Percentiles rank a stretch among this genome's conserved stretches.
phyloP scores from a whole-genome alignment of 2,888 invertebrate species.

The Mantis religiosa region DNA sequence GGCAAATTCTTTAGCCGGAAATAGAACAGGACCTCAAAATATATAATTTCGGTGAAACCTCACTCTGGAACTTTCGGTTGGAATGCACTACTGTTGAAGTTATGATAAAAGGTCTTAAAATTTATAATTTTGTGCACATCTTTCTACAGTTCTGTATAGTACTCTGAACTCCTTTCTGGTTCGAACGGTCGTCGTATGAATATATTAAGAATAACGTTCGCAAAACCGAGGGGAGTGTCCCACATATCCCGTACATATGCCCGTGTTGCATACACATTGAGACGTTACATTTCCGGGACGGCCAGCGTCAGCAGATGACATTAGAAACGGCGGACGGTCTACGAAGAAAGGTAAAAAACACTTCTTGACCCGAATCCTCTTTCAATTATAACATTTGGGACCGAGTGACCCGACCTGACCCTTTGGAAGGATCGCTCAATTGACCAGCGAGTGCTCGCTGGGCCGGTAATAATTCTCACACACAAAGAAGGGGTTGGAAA shows the following conservation, averaged over 20 bases:
- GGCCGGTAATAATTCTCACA: neutral
- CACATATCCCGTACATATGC: neutral
- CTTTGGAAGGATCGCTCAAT: neutral
- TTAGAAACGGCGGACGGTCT: neutral
- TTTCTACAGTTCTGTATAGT: too few relatives aligned
- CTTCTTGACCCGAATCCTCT: slow-evolving; percentile 3
- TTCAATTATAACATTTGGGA: slow-evolving; percentile 1
- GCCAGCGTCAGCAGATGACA: neutral
- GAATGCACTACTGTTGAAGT: too few relatives aligned
- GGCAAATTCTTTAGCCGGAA: too few relatives aligned
- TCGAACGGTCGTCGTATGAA: too few relatives aligned
- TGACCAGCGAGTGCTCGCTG: neutral
- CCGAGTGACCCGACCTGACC: neutral
- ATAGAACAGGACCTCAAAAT: too few relatives aligned
- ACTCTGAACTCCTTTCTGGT: too few relatives aligned
- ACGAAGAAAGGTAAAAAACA: neutral
- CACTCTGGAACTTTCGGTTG: too few relatives aligned
- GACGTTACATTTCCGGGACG: neutral
- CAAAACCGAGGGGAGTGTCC: too few relatives aligned
- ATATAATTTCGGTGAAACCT: too few relatives aligned
- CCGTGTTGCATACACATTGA: neutral
- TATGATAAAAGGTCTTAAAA: too few relatives aligned
- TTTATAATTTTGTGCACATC: too few relatives aligned
- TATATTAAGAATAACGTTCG: too few relatives aligned
- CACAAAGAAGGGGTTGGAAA: neutral